Evolutionary conservation across 1,140 invertebrate species (phyloP).

Genomic region (Agrilus planipennis): DNA sequence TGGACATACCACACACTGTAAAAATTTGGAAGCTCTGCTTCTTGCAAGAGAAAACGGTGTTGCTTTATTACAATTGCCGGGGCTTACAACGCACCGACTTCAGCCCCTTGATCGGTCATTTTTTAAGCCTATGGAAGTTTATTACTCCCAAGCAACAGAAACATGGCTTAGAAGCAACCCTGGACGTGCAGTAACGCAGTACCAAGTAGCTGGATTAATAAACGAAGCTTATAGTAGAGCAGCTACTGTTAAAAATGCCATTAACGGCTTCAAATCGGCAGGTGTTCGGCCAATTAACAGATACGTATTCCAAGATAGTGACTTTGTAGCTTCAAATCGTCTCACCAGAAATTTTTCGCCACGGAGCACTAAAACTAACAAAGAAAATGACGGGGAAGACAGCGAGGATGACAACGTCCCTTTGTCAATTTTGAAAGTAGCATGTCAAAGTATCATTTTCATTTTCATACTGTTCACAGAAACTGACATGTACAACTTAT

Average conservation of each 20-base stretch:
- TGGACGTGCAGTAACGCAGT: constrained; percentile 19
- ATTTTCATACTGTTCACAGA: no score
- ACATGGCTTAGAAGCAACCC: constrained; percentile 22
- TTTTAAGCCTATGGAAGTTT: constrained; percentile 29
- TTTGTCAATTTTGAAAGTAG: no score
- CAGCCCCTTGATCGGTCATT: constrained; percentile 30
- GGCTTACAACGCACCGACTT: constrained; percentile 30
- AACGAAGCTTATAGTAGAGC: constrained; percentile 27
- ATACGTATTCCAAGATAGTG: constrained; percentile 21
- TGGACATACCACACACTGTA: constrained; percentile 21
- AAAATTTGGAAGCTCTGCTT: constrained; percentile 20
- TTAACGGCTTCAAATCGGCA: constrained; percentile 28
- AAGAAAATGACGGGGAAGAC: no score
- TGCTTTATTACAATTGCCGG: constrained; percentile 25
- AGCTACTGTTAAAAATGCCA: constrained; percentile 28
- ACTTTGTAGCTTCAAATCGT: background rate
- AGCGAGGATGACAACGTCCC: no score
- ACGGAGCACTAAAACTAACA: no score
- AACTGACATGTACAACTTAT: no score
- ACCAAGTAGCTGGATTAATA: constrained; percentile 21
- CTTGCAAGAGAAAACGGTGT: constrained; percentile 17
- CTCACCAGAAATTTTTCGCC: no score
- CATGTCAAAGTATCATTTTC: no score
- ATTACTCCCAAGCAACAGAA: constrained; percentile 19
- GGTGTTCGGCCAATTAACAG: constrained; percentile 30